Evolutionary conservation across 2,113 vertebrate species (phyloP), one percentile per base, ranked within the genome.

Genomic region (Platysteira castanea): DNA sequence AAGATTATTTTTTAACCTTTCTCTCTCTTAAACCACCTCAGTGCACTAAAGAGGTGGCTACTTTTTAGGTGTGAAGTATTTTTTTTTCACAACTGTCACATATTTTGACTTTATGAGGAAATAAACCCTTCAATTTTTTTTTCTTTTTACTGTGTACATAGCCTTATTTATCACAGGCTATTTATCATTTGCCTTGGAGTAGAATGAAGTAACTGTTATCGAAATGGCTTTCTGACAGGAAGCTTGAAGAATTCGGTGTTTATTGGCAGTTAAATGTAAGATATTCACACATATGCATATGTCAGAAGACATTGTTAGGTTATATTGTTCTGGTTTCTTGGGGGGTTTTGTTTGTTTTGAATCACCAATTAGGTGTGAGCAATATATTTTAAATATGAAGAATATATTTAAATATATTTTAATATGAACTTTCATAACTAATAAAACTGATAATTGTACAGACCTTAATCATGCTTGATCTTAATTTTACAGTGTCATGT

Each of bases 41-140:
- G 7, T 59, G 33, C 2, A 2, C 35, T 59, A 23, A 67, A 68
- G 7, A 31, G 3, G 10, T 37, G 11, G 15, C 35, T 89, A 35
- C 28, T 24, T 31, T 75, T 61, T 63, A 46, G 14, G 13, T 37
- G 22, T 23, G 35, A 0, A 1, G 8, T 6, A 33, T 27, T 33
- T 42, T 64, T 89, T 52, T 89, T 89, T 87, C 24, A 30, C 2
- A 11, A 10, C 50, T 30, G 33, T 78, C 74, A 65, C 54, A 49
- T 84, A 87, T 78, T 87, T 90, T 87, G 35, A 42, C 46, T 74
- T 81, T 54, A 86, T 50, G 65, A 67, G 39, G 37, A 82, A 88
- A 79, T 79, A 88, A 94, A 67, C 9, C 18, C 88, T 88, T 71
- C 3, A 6, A 20, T 28, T 56, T 78, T 69, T 75, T 69, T 91